These are phyloP conservation scores for Sitta carolinensis DNA, from an alignment of 2,797 vertebrate genomes.

Conservation along the genomic window DNA sequence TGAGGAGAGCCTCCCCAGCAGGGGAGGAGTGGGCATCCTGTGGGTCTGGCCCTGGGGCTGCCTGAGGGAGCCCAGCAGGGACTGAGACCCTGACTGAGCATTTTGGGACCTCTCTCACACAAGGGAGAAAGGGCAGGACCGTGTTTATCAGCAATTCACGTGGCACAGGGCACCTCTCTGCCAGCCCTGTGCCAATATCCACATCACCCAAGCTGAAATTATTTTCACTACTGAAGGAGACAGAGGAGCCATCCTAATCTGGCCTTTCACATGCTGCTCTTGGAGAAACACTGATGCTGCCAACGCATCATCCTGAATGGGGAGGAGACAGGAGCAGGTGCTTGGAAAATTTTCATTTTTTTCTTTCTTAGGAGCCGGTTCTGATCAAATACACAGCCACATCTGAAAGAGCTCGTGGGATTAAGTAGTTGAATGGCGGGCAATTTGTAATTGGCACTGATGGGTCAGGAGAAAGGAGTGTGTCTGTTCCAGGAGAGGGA, in stretches of 20 bases:
- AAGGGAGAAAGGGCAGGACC: not conserved
- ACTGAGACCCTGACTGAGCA: rapidly evolving
- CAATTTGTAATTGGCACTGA: not conserved
- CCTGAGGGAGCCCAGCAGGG: not conserved
- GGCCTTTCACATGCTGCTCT: not conserved
- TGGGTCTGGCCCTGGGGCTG: not conserved
- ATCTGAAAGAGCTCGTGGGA: not conserved
- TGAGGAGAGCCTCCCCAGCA: not conserved
- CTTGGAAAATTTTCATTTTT: not conserved
- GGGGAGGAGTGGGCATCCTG: not conserved
- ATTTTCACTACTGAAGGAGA: not conserved
- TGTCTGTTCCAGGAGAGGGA: not conserved
- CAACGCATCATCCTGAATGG: not conserved
- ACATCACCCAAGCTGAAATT: not conserved
- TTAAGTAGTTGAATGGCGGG: not conserved
- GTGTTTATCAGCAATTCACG: not conserved
- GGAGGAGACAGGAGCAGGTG: not conserved
- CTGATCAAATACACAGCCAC: not conserved
- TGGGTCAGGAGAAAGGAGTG: not conserved
- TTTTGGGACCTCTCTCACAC: not conserved
- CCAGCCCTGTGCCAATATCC: not conserved
- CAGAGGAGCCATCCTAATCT: not conserved
- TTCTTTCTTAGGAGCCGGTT: not conserved
- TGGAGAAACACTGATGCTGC: not conserved
- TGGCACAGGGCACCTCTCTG: rapidly evolving